Percentiles rank a stretch among this genome's conserved stretches.
Conservation (phyloP, 2,888 invertebrate species). For the Agelastica alni region DNA sequence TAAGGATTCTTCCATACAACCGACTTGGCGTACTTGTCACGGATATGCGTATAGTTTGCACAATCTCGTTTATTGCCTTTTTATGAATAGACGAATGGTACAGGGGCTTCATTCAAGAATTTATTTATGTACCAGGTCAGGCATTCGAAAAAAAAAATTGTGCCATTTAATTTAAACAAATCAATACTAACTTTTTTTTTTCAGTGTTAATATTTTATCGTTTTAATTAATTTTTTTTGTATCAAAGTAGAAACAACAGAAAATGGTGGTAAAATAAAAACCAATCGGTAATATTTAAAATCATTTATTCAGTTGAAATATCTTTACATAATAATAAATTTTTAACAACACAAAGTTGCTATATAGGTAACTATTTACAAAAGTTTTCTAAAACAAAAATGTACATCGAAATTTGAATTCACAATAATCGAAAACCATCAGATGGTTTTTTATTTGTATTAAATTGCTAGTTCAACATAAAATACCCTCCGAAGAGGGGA, state of each 20-base stretch:
- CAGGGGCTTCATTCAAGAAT: too few relatives aligned
- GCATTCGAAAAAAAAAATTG: too few relatives aligned
- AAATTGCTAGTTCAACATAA: constrained; percentile 36
- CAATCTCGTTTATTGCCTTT: too few relatives aligned
- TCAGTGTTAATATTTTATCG: background rate
- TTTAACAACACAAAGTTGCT: constrained; percentile 52
- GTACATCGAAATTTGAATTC: constrained; percentile 43
- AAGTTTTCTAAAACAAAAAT: constrained; percentile 52
- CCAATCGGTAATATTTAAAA: constrained; percentile 23
- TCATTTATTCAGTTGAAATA: constrained; percentile 45
- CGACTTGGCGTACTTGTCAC: too few relatives aligned
- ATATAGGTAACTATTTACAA: constrained; percentile 55
- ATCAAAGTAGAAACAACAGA: too few relatives aligned
- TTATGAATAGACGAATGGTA: too few relatives aligned
- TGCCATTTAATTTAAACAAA: too few relatives aligned
- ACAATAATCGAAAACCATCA: constrained; percentile 35
- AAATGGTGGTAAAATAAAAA: background rate
- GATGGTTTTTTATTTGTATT: constrained; percentile 31
- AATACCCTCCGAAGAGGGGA: constrained; percentile 35
- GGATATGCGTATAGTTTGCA: too few relatives aligned
- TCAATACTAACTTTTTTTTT: background rate
- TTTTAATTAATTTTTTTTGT: too few relatives aligned
- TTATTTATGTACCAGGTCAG: too few relatives aligned
- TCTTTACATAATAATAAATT: constrained; percentile 50
- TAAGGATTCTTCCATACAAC: too few relatives aligned